Evolutionary conservation across 2,888 invertebrate genomes (phyloP).

Genomic region (Drosophila gaucha): DNA sequence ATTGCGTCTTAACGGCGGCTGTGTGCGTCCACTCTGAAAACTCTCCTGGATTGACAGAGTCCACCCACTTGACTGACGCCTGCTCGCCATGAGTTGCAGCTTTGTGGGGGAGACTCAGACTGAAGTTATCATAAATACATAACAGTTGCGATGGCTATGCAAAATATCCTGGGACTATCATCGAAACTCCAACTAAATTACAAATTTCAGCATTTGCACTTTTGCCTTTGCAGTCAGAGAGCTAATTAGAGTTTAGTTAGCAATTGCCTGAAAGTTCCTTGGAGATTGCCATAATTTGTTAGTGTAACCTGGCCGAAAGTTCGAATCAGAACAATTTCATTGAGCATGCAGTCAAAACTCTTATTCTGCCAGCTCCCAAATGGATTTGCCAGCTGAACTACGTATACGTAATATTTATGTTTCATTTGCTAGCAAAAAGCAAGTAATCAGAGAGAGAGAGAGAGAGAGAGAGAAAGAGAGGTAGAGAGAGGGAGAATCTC

Average conservation of each 20-base stretch:
- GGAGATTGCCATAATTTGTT: no score
- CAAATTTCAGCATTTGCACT: slow-evolving; percentile 26
- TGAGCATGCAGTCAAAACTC: slow-evolving; percentile 68
- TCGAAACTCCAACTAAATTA: no score
- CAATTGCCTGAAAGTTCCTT: slow-evolving; percentile 65
- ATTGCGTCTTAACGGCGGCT: slow-evolving; percentile 71
- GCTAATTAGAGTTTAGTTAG: slow-evolving; percentile 71
- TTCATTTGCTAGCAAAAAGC: slow-evolving; percentile 49
- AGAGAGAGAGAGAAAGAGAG: no score
- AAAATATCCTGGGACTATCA: no score
- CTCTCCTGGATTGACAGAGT: slow-evolving; percentile 29
- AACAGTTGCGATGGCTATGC: no score
- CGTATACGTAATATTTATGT: slow-evolving; percentile 79
- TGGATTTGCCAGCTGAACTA: slow-evolving; percentile 47
- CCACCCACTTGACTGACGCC: slow-evolving; percentile 56
- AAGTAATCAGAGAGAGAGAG: no score
- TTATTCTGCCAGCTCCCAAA: slow-evolving; percentile 71
- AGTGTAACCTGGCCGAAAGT: no score
- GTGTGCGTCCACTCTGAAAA: slow-evolving; percentile 30
- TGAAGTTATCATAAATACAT: no score
- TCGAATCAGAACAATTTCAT: slow-evolving; percentile 74
- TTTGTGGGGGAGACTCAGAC: no score
- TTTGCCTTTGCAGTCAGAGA: slow-evolving; percentile 50
- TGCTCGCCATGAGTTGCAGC: slow-evolving; percentile 65
- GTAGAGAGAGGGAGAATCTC: slow-evolving; percentile 51